These are phyloP conservation scores for Papilio gigon DNA, from an alignment of 2,888 invertebrate species.

Conservation along the genomic window DNA sequence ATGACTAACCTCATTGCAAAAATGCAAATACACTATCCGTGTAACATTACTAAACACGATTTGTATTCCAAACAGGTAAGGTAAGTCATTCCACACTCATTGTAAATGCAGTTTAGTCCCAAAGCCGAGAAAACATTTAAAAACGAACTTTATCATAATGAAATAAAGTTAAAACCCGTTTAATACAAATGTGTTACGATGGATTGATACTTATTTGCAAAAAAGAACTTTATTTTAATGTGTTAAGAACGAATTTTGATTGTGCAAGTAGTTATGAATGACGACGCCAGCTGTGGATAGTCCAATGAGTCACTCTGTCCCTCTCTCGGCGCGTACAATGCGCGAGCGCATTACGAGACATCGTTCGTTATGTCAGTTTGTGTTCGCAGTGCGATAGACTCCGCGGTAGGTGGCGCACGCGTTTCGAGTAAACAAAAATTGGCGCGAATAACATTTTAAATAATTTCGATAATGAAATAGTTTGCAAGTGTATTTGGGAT, in stretches of 20 bases:
- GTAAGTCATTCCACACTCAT: conserved; percentile 44
- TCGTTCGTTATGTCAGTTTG: conserved; percentile 57
- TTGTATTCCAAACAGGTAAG: conserved; percentile 38
- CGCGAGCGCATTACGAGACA: conserved; percentile 72
- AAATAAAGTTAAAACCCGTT: conserved; percentile 41
- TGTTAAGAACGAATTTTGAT: conserved; percentile 53
- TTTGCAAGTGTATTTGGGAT: conserved; percentile 60
- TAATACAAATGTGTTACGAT: conserved; percentile 25
- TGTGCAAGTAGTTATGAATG: conserved; percentile 63
- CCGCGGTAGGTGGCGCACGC: conserved; percentile 52
- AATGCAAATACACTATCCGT: conserved; percentile 35
- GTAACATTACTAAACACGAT: conserved; percentile 28
- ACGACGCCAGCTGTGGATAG: conserved; percentile 69
- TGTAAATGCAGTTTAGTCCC: conserved; percentile 42
- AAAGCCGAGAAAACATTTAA: conserved; percentile 42
- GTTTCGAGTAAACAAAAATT: conserved; percentile 45
- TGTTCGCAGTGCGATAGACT: conserved; percentile 62
- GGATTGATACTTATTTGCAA: conserved; percentile 47
- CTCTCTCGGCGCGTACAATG: conserved; percentile 60
- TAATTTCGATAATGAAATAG: conserved; percentile 42
- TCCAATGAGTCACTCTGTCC: conserved; percentile 68
- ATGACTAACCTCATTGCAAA: conserved; percentile 26
- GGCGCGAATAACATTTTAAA: conserved; percentile 54
- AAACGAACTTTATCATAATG: conserved; percentile 1
- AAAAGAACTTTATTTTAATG: conserved; percentile 53